Evolutionary conservation across 30 jellyfish, hydroid and myxozoan species (phyloP).

Genomic region (Aurelia sp.): DNA sequence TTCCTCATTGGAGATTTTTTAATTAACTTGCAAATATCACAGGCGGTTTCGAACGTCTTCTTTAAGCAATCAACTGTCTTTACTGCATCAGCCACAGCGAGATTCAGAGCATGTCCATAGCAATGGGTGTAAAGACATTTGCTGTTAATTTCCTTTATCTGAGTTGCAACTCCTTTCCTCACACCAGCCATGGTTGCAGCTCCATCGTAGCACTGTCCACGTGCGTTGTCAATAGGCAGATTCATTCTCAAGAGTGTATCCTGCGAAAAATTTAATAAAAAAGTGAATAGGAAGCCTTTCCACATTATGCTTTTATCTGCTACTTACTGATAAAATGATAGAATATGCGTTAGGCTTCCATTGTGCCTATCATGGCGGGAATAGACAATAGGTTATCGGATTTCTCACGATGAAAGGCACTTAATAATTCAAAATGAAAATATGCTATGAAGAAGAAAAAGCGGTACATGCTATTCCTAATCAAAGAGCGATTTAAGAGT

Average conservation of each 20-base stretch:
- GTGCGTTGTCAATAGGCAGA: slow-evolving; percentile 2
- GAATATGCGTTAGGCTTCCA: too few relatives aligned
- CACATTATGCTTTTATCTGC: too few relatives aligned
- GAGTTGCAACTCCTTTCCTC: slow-evolving; percentile 39
- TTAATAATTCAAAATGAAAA: too few relatives aligned
- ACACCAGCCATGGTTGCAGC: slow-evolving; percentile 40
- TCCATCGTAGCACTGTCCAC: slow-evolving; percentile 56
- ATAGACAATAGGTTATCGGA: too few relatives aligned
- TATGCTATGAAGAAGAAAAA: too few relatives aligned
- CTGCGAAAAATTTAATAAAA: background rate
- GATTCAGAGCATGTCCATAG: slow-evolving; percentile 25
- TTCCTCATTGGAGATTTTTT: slow-evolving; percentile 6
- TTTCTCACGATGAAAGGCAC: too few relatives aligned
- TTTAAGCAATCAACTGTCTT: slow-evolving; percentile 12
- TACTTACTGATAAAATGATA: too few relatives aligned
- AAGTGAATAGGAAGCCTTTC: too few relatives aligned
- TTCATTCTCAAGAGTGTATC: slow-evolving; percentile 17
- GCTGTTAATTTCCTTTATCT: background rate
- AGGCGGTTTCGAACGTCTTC: slow-evolving; percentile 10
- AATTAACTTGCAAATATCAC: slow-evolving; percentile 7
- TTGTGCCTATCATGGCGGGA: too few relatives aligned
- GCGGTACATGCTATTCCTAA: too few relatives aligned
- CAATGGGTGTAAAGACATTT: slow-evolving; percentile 27
- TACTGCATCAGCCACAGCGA: slow-evolving; percentile 22
- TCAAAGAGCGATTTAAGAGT: too few relatives aligned